Base-by-base conservation (phyloP, 2,113 vertebrate genomes). In the Sakesphorus luctuosus region DNA sequence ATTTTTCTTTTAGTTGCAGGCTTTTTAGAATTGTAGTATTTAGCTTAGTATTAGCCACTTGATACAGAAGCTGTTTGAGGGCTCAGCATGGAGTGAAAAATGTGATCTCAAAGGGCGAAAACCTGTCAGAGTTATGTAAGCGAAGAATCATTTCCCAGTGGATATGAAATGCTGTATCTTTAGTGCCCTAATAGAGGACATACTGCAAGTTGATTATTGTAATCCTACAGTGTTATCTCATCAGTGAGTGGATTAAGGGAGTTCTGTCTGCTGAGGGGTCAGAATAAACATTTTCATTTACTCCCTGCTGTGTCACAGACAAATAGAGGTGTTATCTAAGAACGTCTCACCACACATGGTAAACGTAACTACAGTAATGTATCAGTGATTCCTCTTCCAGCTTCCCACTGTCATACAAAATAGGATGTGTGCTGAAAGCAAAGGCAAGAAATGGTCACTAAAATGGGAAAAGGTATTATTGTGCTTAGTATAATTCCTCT, bases 201-300 rank as follows among this genome's bases (percentile, higher is more conserved):
- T 93, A 92, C 96, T 96, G 97, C 96, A 97, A 97, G 97, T 97
- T 98, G 97, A 98, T 98, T 98, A 97, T 97, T 97, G 97, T 98
- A 98, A 98, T 98, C 98, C 97, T 95, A 97, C 97, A 69, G 96
- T 50, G 97, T 97, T 97, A 98, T 98, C 97, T 98, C 98, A 98
- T 98, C 97, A 98, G 92, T 86, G 96, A 98, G 96, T 90, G 96
- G 98, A 98, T 98, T 98, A 98, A 97, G 95, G 92, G 91, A 97
- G 79, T 96, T 97, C 92, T 98, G 96, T 97, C 96, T 93, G 96
- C 96, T 96, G 95, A 97, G 97, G 96, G 97, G 97, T 97, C 97
- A 97, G 96, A 98, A 98, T 96, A 98, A 98, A 97, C 95, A 94
- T 98, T 98, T 98, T 98, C 97, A 98, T 98, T 98, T 98, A 96